Percentiles rank a stretch among this genome's conserved stretches.
These are phyloP conservation scores for Orthosia incerta DNA, from an alignment of 2,888 invertebrate genomes.

Conservation along the genomic window DNA sequence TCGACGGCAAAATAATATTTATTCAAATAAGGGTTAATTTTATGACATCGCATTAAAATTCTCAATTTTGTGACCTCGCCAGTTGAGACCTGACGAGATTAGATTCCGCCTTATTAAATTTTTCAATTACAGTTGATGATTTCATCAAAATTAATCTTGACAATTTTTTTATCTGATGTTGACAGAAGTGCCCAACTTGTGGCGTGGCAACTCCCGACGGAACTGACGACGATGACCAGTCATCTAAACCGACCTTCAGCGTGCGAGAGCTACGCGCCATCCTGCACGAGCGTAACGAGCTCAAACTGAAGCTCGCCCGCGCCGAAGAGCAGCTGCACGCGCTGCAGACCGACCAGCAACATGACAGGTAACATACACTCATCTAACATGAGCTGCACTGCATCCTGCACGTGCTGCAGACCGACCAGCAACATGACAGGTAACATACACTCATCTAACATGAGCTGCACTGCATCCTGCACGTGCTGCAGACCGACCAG, in stretches of 20 bases:
- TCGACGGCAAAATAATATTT: too few relatives aligned
- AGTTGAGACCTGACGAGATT: too few relatives aligned
- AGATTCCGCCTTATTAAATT: too few relatives aligned
- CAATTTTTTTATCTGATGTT: background rate
- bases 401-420: conserved; percentile 88
- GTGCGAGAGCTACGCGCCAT: conserved; percentile 96
- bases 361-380: conserved; percentile 78
- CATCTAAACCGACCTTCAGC: conserved; percentile 84
- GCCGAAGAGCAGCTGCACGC: conserved; percentile 97
- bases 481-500: conserved; percentile 90
- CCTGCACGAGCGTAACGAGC: conserved; percentile 97
- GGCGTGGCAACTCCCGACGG: conserved; percentile 82
- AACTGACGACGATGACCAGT: conserved; percentile 82
- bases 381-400: background rate
- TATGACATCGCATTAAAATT: too few relatives aligned
- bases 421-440: conserved; percentile 84
- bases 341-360: conserved; percentile 90
- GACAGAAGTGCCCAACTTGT: conserved; percentile 85
- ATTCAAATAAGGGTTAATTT: too few relatives aligned
- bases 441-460: conserved; percentile 42
- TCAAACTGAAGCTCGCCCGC: conserved; percentile 97
- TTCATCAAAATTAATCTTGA: too few relatives aligned
- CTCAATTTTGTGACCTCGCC: too few relatives aligned
- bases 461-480: background rate
- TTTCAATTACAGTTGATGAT: too few relatives aligned